Conservation (phyloP, 2,113 vertebrate genomes). For the Hippocampus barbouri region DNA sequence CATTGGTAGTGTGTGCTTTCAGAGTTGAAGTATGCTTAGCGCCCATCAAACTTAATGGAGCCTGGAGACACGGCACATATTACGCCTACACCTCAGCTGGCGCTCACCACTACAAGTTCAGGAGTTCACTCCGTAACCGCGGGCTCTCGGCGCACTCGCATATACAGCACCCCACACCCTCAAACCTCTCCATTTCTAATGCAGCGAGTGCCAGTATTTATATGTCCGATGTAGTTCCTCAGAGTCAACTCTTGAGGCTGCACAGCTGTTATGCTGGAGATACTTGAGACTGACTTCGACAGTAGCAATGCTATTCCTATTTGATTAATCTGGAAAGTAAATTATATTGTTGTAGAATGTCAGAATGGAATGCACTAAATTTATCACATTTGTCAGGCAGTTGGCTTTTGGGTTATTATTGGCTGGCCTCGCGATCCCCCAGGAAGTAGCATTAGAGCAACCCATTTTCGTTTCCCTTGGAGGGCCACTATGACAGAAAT, state of each 20-base stretch:
- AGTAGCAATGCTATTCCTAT: background rate
- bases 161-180: background rate
- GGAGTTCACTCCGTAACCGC: slow-evolving; percentile 41
- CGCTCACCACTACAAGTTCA: slow-evolving; percentile 35
- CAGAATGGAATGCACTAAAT: background rate
- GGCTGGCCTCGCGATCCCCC: no score
- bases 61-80: slow-evolving; percentile 38
- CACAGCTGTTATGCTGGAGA: background rate
- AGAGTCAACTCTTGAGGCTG: background rate
- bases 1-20: slow-evolving; percentile 22
- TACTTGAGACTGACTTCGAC: background rate
- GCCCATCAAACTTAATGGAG: slow-evolving; percentile 41
- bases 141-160: slow-evolving; percentile 16
- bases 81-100: slow-evolving; percentile 46
- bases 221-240: background rate
- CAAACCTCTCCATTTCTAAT: background rate
- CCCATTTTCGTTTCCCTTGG: no score
- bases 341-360: background rate
- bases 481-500: no score
- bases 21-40: background rate
- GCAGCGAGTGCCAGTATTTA: background rate
- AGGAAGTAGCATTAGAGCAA: no score
- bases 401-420: no score
- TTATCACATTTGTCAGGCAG: no score
- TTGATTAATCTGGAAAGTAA: background rate